A percentile compares a stretch with the other conserved stretches of the same genome.
These are phyloP conservation scores for Celastrina argiolus DNA, from an alignment of 2,888 invertebrate species.

Conservation along the genomic window DNA sequence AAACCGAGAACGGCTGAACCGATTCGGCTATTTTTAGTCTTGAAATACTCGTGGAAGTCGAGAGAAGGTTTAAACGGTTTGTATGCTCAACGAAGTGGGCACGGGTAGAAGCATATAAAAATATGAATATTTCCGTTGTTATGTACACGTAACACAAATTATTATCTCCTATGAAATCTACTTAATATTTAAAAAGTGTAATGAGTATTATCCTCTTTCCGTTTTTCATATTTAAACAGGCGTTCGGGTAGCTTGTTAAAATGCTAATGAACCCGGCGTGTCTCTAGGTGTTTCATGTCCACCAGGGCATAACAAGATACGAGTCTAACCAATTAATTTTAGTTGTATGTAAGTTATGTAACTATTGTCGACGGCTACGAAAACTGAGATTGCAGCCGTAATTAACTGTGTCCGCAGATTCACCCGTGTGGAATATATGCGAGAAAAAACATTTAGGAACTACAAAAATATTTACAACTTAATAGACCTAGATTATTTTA, in stretches of 20 bases:
- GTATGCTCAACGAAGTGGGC: too few relatives aligned
- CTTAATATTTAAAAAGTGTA: not conserved
- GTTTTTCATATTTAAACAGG: conserved; percentile 1
- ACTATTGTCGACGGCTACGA: not conserved
- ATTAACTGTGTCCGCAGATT: not conserved
- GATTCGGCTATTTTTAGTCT: too few relatives aligned
- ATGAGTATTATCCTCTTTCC: not conserved
- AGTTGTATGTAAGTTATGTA: not conserved
- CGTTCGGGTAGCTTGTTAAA: conserved; percentile 1
- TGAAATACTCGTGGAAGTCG: too few relatives aligned
- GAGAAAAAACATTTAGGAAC: not conserved
- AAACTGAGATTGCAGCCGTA: not conserved
- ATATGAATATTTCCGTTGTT: too few relatives aligned
- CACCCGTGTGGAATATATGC: not conserved
- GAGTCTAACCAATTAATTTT: not conserved
- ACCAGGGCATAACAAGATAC: not conserved
- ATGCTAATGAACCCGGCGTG: not conserved
- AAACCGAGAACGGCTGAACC: too few relatives aligned
- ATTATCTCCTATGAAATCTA: not conserved
- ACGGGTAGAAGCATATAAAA: too few relatives aligned
- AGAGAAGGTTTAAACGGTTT: too few relatives aligned
- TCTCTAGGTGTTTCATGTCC: not conserved
- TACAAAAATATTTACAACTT: not conserved
- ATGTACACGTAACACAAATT: too few relatives aligned
- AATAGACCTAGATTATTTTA: not conserved